Base-by-base conservation (phyloP, 2,888 invertebrate genomes). In the Pocota personata region DNA sequence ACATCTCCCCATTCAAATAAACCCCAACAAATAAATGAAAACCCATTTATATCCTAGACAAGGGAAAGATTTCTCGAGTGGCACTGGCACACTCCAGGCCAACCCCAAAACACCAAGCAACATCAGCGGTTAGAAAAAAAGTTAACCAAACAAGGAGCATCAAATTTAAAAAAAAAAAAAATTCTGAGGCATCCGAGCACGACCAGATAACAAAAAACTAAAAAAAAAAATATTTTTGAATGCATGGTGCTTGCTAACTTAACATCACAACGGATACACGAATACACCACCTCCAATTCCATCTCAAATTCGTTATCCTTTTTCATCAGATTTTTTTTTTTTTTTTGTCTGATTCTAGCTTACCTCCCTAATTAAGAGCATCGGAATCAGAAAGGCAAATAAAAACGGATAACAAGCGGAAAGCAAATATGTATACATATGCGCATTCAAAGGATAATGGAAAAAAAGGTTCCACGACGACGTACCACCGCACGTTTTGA, bases 361-460 rank as follows among this genome's bases (percentile, higher is more conserved):
- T 77, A 58, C 46, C 60, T 72, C 43, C 67, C 73, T 83, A 83
- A 83, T 79, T 83, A 83, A 73, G 79, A 79, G 73, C 83, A 79
- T 79, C 79, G 55, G 79, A 78, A 78, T 83, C 79, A 73, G 79
- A 83, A 79, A 67, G 40, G 78, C 78, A 83, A 83, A 83, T 73
- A 78, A 67, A 79, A 78, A 62, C 60, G 72, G 66, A 79, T 79
- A 83, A 78, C 83, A 78, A 83, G 83, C 67, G 14, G 60, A 79
- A 55, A 79, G 62, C 78, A 78, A 73, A 78, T 52, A 73, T 32
- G 66, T 67, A 43, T 43, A 67, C 66, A 79, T 69, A 57, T 82
- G 82, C 71, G 16, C 71, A 58, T 72, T 66, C 43, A 60, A 67
- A 75, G 66, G 60, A 80, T 60, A 67, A 67, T 50, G 24, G 57